Percentiles rank a stretch among this genome's conserved stretches.
phyloP scores from a whole-genome alignment of 1,140 invertebrate genomes.

The Neocloeon triangulifer region DNA sequence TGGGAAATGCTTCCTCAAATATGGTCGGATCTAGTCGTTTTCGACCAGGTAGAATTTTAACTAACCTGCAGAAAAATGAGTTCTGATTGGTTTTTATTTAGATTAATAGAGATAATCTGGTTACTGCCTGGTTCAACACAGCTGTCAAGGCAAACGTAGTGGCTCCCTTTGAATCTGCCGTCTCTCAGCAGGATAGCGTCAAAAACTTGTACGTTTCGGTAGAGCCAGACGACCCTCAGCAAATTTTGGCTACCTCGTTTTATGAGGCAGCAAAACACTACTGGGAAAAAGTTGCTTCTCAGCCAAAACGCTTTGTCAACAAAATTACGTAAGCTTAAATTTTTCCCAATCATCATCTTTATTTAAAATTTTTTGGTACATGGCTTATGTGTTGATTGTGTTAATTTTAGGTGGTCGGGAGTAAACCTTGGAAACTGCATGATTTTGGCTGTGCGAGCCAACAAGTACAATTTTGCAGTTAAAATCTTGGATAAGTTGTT shows the following conservation, averaged over 20 bases:
- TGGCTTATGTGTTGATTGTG: too few species aligned
- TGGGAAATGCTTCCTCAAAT: slow-evolving; percentile 40
- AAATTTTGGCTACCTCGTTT: slow-evolving; percentile 23
- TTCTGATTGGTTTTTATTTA: too few species aligned
- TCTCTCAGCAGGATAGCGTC: too few species aligned
- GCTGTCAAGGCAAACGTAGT: too few species aligned
- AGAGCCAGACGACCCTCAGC: slow-evolving; percentile 14
- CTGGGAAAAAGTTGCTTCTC: neutral
- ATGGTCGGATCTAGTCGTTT: slow-evolving; percentile 55
- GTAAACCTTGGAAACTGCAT: slow-evolving; percentile 30
- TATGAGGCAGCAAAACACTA: neutral
- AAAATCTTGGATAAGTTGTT: slow-evolving; percentile 24
- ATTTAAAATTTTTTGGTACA: too few species aligned
- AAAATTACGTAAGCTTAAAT: slow-evolving; percentile 3
- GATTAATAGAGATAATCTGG: slow-evolving; percentile 26
- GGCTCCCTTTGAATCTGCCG: too few species aligned
- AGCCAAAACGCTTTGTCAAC: slow-evolving; percentile 12
- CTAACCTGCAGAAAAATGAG: too few species aligned
- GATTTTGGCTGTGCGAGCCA: slow-evolving; percentile 19
- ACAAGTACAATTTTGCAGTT: slow-evolving; percentile 22
- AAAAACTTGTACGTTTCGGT: slow-evolving; percentile 23
- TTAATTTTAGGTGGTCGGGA: slow-evolving; percentile 23
- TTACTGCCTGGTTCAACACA: slow-evolving; percentile 26
- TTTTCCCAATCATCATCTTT: slow-evolving; percentile 3
- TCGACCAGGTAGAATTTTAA: slow-evolving; percentile 31